A percentile compares a stretch with the other conserved stretches of the same genome.
Evolutionary conservation across 2,113 vertebrate genomes (phyloP).

Genomic region (Eublepharis macularius): DNA sequence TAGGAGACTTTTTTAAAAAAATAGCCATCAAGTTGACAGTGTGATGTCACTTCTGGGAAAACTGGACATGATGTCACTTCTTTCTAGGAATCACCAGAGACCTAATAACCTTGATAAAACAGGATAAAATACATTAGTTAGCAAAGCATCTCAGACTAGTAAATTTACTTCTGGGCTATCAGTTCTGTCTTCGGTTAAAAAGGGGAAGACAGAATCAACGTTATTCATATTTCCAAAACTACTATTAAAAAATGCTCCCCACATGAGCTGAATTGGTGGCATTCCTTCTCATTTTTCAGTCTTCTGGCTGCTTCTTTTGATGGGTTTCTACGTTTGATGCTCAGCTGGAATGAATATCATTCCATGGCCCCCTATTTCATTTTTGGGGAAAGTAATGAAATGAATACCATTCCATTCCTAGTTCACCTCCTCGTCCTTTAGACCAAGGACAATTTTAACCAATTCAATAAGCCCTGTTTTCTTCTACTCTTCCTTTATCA

Average conservation of each 20-base stretch:
- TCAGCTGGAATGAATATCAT: neutral
- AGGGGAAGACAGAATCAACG: neutral
- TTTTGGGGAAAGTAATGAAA: neutral
- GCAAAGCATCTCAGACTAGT: too few relatives aligned
- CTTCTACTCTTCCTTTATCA: neutral
- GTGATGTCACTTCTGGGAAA: too few relatives aligned
- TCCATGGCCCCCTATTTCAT: neutral
- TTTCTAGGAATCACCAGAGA: too few relatives aligned
- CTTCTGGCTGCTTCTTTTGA: neutral
- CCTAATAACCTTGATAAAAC: too few relatives aligned
- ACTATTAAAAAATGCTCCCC: neutral
- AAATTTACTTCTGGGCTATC: neutral
- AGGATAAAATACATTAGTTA: too few relatives aligned
- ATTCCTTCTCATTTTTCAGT: neutral
- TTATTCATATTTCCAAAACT: neutral
- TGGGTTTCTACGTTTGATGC: too few relatives aligned
- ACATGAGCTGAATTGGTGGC: neutral
- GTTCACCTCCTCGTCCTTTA: neutral
- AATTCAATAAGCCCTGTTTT: neutral
- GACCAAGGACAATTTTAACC: neutral
- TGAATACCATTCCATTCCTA: neutral
- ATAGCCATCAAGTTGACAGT: too few relatives aligned
- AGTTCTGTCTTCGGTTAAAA: neutral
- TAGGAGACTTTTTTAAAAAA: too few relatives aligned
- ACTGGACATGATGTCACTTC: too few relatives aligned